These are phyloP conservation scores for Epinephelus lanceolatus DNA, from an alignment of 2,113 vertebrate species.

Conservation along the genomic window DNA sequence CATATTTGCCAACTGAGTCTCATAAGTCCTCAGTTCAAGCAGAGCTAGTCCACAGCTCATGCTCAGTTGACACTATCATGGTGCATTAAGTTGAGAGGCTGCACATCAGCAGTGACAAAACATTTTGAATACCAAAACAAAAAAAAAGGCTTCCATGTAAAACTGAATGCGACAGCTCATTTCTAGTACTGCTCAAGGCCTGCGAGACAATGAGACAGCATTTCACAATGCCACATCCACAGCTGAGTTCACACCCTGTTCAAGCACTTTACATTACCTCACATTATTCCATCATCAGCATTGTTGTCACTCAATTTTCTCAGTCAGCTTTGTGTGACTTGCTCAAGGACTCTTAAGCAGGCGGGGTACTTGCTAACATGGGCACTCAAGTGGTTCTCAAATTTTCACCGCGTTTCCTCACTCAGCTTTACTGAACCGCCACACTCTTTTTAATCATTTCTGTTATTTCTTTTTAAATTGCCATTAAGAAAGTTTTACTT, in stretches of 20 bases:
- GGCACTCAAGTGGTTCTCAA: neutral
- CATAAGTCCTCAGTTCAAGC: conserved; percentile 36
- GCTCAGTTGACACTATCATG: conserved; percentile 50
- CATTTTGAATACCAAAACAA: conserved; percentile 27
- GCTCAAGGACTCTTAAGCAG: neutral
- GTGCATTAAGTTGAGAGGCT: conserved; percentile 51
- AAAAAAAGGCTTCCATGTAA: neutral
- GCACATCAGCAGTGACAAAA: conserved; percentile 37
- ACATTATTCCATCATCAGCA: conserved; percentile 36
- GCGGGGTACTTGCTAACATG: neutral
- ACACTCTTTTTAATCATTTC: neutral
- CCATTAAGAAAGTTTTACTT: neutral
- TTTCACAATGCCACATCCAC: conserved; percentile 13
- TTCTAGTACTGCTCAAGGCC: conserved; percentile 27
- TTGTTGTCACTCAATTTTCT: neutral
- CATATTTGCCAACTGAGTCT: conserved; percentile 49
- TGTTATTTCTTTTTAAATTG: neutral
- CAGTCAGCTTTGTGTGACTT: neutral
- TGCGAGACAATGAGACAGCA: conserved; percentile 6
- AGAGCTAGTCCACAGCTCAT: conserved; percentile 19
- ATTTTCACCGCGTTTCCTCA: neutral
- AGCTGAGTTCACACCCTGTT: conserved; percentile 10
- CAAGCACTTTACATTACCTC: conserved; percentile 11
- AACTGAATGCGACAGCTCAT: conserved; percentile 44
- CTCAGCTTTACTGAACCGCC: neutral